Conservation (phyloP, 1,140 invertebrate species). For the Diprion similis region DNA sequence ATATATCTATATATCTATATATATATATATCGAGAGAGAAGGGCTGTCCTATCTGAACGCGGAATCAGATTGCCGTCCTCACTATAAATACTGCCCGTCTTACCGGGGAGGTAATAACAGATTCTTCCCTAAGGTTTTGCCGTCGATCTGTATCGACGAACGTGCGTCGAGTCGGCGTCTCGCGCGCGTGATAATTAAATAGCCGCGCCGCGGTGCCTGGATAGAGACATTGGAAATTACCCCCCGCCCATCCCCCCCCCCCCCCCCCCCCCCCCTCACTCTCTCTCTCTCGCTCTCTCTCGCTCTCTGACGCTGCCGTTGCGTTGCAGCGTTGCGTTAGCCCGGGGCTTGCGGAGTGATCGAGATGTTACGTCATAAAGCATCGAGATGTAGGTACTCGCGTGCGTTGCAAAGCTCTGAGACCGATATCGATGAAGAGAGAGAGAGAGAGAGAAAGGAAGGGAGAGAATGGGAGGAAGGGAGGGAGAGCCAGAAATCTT, state of each 20-base stretch:
- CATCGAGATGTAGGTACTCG: neutral
- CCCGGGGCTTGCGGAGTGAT: neutral
- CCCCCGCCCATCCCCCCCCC: neutral
- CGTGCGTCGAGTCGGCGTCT: neutral
- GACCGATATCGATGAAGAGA: too few relatives aligned
- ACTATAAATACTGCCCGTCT: neutral
- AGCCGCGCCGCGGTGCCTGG: neutral
- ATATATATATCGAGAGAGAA: neutral
- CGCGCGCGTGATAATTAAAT: conserved; percentile 5
- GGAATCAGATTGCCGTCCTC: neutral
- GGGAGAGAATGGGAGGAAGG: too few relatives aligned
- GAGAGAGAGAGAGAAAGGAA: too few relatives aligned
- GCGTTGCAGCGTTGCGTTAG: neutral
- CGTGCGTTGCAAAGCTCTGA: neutral
- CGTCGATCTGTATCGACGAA: conserved; percentile 7
- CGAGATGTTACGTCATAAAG: neutral
- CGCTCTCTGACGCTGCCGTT: neutral
- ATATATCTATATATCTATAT: neutral
- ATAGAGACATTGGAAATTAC: neutral
- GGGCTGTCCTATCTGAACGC: neutral
- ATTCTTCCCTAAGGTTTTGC: neutral
- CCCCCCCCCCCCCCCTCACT: too few relatives aligned
- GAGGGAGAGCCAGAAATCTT: neutral
- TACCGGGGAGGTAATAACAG: conserved; percentile 2
- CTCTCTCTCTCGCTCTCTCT: neutral